A percentile compares a stretch with the other conserved stretches of the same genome.
Evolutionary conservation across 2,797 vertebrate genomes (phyloP).

Genomic region (Pogonophryne albipinna): DNA sequence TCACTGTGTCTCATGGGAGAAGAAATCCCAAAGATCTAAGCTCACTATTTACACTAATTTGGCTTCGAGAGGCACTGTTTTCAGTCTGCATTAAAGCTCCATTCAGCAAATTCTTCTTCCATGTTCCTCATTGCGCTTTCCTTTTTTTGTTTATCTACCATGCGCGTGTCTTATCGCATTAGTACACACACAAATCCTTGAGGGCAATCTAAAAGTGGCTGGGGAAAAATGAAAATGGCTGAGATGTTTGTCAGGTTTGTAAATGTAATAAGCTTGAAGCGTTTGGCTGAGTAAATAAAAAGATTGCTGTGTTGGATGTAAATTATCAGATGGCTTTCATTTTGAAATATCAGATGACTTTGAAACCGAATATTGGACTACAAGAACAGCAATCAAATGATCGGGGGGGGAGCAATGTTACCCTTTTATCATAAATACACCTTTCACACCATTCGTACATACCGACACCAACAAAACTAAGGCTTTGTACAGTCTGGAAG

Average conservation of each 20-base stretch:
- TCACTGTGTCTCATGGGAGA: constrained; percentile 48
- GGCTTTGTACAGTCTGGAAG: background rate
- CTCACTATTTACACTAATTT: constrained; percentile 61
- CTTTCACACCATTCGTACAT: constrained; percentile 7
- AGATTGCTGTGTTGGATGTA: constrained; percentile 33
- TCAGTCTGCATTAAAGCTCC: constrained; percentile 50
- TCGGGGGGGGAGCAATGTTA: background rate
- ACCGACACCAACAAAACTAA: background rate
- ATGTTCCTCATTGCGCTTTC: constrained; percentile 45
- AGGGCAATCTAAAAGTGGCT: constrained; percentile 46
- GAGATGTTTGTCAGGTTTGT: constrained; percentile 58
- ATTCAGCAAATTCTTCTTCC: constrained; percentile 47
- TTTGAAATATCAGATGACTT: constrained; percentile 43
- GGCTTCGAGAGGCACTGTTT: constrained; percentile 55
- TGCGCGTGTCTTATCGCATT: constrained; percentile 37
- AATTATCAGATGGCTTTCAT: constrained; percentile 47
- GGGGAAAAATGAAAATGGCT: constrained; percentile 48
- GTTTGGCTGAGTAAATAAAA: constrained; percentile 46
- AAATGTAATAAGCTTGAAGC: constrained; percentile 54
- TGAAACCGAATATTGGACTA: constrained; percentile 26
- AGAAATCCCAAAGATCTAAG: constrained; percentile 50
- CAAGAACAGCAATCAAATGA: constrained; percentile 5
- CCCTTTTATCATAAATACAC: constrained; percentile 14
- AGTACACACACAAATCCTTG: constrained; percentile 46
- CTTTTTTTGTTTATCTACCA: constrained; percentile 15